Evolutionary conservation across 2,113 vertebrate species (phyloP), one percentile per base, ranked within the genome.

Genomic region (Tympanuchus pallidicinctus): DNA sequence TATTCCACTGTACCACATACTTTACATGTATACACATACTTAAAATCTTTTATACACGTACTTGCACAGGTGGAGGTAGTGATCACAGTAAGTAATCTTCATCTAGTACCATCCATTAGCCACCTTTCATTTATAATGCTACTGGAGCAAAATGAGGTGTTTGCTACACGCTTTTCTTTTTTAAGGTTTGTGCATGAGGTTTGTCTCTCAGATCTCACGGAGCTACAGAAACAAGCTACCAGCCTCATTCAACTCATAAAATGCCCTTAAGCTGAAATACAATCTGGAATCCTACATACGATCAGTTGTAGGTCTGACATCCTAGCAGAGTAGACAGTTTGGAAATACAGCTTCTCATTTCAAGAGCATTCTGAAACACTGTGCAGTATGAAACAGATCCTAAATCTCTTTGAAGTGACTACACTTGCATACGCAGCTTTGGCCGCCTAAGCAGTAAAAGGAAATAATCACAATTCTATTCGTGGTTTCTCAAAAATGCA

Each of bases 341-440:
- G 56, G 40, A 86, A 90, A 86, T 63, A 60, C 11, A 70, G n/a
- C 54, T 74, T 92, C 60, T 48, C 5, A 5, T 86, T 88, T 88
- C 54, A 86, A 88, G 42, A 76, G 38, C 50, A 83, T 45, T 66
- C 69, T 90, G 60, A 90, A 92, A 86, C 13, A 81, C 17, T 56
- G 38, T 50, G 81, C 65, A 83, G 56, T 61, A 56, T 56, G 57
- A 90, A 86, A 88, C 21, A 93, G 50, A 74, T 56, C 65, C 77
- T 67, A 84, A 74, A 82, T 78, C 69, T 94, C 73, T 83, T 94
- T 90, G n/a, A 92, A 66, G 36, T 52, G 17, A 80, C 63, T 90
- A 50, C 36, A 71, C 30, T 83, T 86, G 50, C 42, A 66, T 66
- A 54, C 24, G 11, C 24, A 86, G 36, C 63, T 85, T 93, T 82